These are phyloP conservation scores for Phanerotoma sp. DNA, from an alignment of 2,888 invertebrate species.

Conservation along the genomic window DNA sequence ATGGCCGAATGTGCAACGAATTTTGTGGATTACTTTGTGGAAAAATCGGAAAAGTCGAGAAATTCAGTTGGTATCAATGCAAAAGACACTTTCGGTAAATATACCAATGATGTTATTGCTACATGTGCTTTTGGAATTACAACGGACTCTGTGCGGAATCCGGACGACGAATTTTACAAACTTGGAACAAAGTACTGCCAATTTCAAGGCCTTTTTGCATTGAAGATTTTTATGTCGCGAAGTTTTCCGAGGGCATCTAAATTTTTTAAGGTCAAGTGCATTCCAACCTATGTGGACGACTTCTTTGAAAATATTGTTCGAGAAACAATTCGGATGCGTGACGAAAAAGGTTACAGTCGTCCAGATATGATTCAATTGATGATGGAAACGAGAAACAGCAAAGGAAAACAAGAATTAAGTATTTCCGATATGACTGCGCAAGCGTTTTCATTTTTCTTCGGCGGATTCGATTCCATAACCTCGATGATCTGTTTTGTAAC, in stretches of 20 bases:
- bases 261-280: conserved; percentile 28
- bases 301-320: conserved; percentile 37
- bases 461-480: conserved; percentile 47
- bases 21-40: conserved; percentile 36
- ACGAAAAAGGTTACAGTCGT: conserved; percentile 31
- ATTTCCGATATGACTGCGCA: conserved; percentile 58
- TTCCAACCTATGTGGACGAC: background rate
- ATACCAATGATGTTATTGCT: conserved; percentile 40
- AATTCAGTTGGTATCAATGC: conserved; percentile 26
- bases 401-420: conserved; percentile 34
- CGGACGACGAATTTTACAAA: conserved; percentile 34
- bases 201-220: conserved; percentile 38
- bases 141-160: conserved; percentile 36
- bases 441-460: conserved; percentile 54
- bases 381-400: conserved; percentile 38
- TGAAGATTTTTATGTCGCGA: conserved; percentile 30
- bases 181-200: conserved; percentile 35
- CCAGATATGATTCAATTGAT: conserved; percentile 47
- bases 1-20: conserved; percentile 50
- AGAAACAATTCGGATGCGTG: conserved; percentile 34
- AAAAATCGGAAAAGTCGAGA: conserved; percentile 23
- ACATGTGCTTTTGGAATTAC: conserved; percentile 37
- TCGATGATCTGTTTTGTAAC: conserved; percentile 42
- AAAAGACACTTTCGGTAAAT: conserved; percentile 40
- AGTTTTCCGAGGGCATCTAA: conserved; percentile 33